Conservation (phyloP, 2,113 vertebrate genomes). For the Ondatra zibethicus region DNA sequence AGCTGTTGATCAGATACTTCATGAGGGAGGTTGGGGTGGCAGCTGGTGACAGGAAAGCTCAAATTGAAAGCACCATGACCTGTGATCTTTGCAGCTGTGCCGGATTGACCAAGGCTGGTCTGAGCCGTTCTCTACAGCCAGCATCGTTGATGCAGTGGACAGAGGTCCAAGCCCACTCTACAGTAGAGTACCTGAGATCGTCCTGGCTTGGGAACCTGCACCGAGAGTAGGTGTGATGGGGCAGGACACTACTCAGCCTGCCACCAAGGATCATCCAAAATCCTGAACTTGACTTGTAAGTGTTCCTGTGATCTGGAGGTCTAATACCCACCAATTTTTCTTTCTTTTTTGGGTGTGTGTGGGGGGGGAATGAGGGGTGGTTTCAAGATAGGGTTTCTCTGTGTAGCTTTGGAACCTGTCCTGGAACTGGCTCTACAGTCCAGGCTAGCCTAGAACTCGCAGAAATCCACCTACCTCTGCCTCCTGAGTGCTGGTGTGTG, state of each 20-base stretch:
- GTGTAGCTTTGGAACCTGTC: too few relatives aligned
- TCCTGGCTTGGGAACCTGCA: neutral
- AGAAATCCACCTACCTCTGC: too few relatives aligned
- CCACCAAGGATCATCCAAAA: neutral
- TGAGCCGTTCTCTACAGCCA: neutral
- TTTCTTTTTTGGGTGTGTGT: neutral
- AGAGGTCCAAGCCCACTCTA: neutral
- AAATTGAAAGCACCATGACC: neutral
- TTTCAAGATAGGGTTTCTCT: too few relatives aligned
- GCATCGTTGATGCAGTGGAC: neutral
- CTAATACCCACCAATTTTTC: neutral
- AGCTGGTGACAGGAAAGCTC: neutral
- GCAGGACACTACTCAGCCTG: neutral
- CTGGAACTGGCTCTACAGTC: too few relatives aligned
- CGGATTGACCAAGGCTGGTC: neutral
- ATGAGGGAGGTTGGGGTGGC: neutral
- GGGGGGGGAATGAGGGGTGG: too few relatives aligned
- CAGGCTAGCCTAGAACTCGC: too few relatives aligned
- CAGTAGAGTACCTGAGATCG: neutral
- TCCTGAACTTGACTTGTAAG: neutral
- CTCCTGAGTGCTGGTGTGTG: too few relatives aligned
- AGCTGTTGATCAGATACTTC: neutral
- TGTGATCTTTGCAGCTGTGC: neutral
- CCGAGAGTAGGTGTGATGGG: too few relatives aligned
- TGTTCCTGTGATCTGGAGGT: neutral